Base-by-base conservation (phyloP, 2,797 vertebrate genomes). In the Rhynchonycteris naso region DNA sequence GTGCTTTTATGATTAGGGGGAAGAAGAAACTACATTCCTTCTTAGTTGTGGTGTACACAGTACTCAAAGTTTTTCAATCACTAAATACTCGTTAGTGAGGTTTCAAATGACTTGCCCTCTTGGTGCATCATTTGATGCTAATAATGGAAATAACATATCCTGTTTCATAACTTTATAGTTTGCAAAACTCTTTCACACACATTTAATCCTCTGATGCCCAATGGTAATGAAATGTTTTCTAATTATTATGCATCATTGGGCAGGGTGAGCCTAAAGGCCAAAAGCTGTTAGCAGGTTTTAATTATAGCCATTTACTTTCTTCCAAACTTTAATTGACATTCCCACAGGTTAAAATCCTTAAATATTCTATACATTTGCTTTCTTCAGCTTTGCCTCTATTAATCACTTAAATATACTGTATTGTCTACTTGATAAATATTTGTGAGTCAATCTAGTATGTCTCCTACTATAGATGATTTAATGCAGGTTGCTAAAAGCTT, bases 221-320 rank as follows among this genome's bases (percentile, higher is more conserved):
- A 35, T 97, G 97, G 97, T 98, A 98, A 98, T 98, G 96, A 96
- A 97, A 97, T 96, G 94, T 97, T 97, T 98, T 98, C 96, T 98
- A 97, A 87, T 90, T 65, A 97, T 98, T 98, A 98, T 98, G 98
- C 97, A 98, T 98, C 96, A 92, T 82, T 96, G 97, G 97, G 91
- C 96, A 97, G 93, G 91, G 97, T 95, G 94, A 94, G 93, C 94
- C 98, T 97, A 92, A 97, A 97, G 96, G 95, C 90, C 96, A 96
- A 97, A 95, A 97, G 97, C 84, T 93, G 96, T 97, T 97, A 97
- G 97, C 97, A 95, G 98, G 98, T 98, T 97, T 98, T 98, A 98
- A 98, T 98, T 98, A 98, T 96, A 94, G 54, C 87, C 97, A 97
- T 97, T 98, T 98, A 98, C 97, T 97, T 97, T 97, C 96, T 93